Conservation (phyloP, 2,113 vertebrate species). For the Mastomys natalensis region DNA sequence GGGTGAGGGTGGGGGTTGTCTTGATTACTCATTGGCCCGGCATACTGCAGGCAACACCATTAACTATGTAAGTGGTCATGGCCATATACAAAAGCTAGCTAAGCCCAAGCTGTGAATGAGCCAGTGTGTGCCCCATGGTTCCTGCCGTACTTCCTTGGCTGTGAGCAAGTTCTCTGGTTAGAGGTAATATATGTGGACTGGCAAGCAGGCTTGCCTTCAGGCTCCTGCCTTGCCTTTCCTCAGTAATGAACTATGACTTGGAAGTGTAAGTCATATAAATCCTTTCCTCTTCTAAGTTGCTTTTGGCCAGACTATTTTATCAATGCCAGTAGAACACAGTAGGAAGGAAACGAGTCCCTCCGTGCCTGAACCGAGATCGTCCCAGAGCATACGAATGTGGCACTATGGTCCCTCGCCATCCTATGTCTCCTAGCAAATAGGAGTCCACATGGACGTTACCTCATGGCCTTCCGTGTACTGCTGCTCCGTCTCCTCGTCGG, state of each 20-base stretch:
- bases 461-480: background rate
- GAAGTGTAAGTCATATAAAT: background rate
- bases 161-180: background rate
- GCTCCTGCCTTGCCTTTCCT: background rate
- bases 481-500: background rate
- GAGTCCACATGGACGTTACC: constrained; percentile 53
- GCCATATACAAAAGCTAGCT: background rate
- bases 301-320: background rate
- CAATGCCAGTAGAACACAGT: background rate
- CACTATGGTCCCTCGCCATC: rapidly evolving
- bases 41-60: too few relatives aligned
- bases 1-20: too few relatives aligned
- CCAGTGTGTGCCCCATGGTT: too few relatives aligned
- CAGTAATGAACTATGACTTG: background rate
- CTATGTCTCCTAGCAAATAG: background rate
- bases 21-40: background rate
- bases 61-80: too few relatives aligned
- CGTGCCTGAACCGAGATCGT: background rate
- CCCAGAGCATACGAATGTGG: background rate
- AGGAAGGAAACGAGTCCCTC: background rate
- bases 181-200: background rate
- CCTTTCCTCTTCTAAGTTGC: background rate
- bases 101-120: background rate
- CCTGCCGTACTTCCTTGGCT: background rate
- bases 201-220: background rate